Evolutionary conservation across 2,797 vertebrate genomes (phyloP), one percentile per base, ranked within the genome.

Genomic region (Sebastolobus alascanus): DNA sequence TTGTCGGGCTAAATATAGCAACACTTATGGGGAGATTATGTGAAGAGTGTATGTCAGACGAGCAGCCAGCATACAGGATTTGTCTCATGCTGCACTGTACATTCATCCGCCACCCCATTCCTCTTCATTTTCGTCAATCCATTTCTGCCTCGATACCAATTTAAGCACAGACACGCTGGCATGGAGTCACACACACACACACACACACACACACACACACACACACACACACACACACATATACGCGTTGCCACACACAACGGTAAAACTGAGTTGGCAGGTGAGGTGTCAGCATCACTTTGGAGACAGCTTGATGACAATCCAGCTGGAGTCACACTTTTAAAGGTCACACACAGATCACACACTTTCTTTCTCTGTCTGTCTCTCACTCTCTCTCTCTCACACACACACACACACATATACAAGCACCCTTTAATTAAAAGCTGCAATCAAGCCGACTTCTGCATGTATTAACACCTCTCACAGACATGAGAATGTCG

Each of bases 381-480:
- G 2, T 73, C 37, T 75, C 38, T 37, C 61, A 14, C 4, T 37
- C 20, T 56, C 35, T 20, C 46, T 4, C 38, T 7, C 63, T 2
- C 59, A 82, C 70, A 66, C 76, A 40, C 72, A 63, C 63, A 50
- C 8, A 70, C 55, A 43, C 67, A 31, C 70, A 68, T 35, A 33
- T 2, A 25, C 60, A 77, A 2, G 4, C 70, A 54, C 74, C 68
- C 61, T 92, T 94, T 94, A 95, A 96, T 96, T 96, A 96, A 95
- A 95, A 92, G 71, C 82, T 92, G 92, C 85, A 84, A 94, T 94
- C 92, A 92, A 91, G 88, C 78, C 73, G 92, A 87, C 85, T 94
- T 82, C 87, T 92, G 90, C 89, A 90, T 92, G 79, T 84, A 94
- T 96, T 94, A 95, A 86, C 95, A 92, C 94, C 86, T 94, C 81